phyloP scores from a whole-genome alignment of 2,888 invertebrate species.

The Miltochrista miniata region DNA sequence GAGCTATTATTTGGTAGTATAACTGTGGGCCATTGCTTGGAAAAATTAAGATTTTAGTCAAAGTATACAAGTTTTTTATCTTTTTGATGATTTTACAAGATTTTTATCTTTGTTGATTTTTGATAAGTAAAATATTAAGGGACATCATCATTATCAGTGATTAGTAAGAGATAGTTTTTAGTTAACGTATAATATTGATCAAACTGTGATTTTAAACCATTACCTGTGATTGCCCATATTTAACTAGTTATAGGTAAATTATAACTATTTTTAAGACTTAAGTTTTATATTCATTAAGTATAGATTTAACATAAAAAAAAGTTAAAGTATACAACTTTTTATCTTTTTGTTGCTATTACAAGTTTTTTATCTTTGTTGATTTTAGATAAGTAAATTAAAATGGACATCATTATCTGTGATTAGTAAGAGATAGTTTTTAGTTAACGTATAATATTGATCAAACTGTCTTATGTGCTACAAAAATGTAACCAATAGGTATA shows the following conservation, averaged over 20 bases:
- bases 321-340: no score
- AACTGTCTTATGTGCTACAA: no score
- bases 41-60: slow-evolving; percentile 5
- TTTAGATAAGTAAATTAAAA: no score
- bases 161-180: background rate
- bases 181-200: slow-evolving; percentile 1
- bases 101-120: slow-evolving; percentile 1
- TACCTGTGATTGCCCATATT: slow-evolving; percentile 1
- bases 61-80: background rate
- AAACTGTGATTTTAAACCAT: slow-evolving; percentile 2
- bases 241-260: slow-evolving; percentile 2
- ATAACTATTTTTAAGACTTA: no score
- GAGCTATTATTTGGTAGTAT: slow-evolving; percentile 3
- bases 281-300: no score
- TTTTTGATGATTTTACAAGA: background rate
- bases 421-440: background rate
- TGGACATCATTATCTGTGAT: slow-evolving; percentile 2
- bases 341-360: no score
- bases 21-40: slow-evolving; percentile 4
- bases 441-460: background rate
- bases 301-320: no score
- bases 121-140: slow-evolving; percentile 2
- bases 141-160: slow-evolving; percentile 3
- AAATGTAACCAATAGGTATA: no score
- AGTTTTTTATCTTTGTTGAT: no score